A percentile compares a stretch with the other conserved stretches of the same genome.
These are phyloP conservation scores for Drosophila eugracilis DNA, from an alignment of 1,140 invertebrate genomes.

Conservation along the genomic window DNA sequence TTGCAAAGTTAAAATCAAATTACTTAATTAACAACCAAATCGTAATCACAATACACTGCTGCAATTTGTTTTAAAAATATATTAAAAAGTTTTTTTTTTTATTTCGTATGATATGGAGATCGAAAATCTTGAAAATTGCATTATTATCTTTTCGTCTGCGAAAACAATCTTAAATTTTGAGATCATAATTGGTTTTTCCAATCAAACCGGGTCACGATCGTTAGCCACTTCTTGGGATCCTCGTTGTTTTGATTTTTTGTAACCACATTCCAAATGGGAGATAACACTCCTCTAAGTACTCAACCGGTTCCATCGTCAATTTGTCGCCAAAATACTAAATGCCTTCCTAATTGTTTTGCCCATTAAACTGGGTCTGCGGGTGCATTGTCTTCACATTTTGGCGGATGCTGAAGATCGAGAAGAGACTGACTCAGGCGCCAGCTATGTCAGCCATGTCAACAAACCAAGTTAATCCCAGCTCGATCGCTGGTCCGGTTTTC, in stretches of 20 bases:
- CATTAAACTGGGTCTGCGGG: conserved; percentile 59
- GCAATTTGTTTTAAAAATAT: conserved; percentile 1
- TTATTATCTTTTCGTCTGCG: not conserved
- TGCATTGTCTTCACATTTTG: conserved; percentile 62
- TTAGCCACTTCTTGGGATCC: conserved; percentile 6
- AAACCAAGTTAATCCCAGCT: conserved; percentile 53
- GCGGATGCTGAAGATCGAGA: not conserved
- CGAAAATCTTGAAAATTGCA: not conserved
- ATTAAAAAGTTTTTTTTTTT: not conserved
- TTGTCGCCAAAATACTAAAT: conserved; percentile 65
- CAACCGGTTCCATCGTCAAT: conserved; percentile 51
- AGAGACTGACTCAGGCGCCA: conserved; percentile 61
- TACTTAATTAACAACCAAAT: conserved; percentile 20
- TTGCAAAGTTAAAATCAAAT: conserved; percentile 17
- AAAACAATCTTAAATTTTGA: conserved; percentile 10
- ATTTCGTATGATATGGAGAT: not conserved
- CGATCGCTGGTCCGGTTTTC: conserved; percentile 62
- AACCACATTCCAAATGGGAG: conserved; percentile 39
- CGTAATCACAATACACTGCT: conserved; percentile 13
- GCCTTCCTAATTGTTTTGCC: conserved; percentile 78
- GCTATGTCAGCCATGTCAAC: conserved; percentile 65
- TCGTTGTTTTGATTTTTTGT: conserved; percentile 15
- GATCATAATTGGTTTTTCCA: conserved; percentile 46
- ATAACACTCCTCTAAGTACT: conserved; percentile 47
- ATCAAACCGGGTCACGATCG: conserved; percentile 45